Base-by-base conservation (phyloP, 2,888 invertebrate genomes). In the Ypsolopha sequella region DNA sequence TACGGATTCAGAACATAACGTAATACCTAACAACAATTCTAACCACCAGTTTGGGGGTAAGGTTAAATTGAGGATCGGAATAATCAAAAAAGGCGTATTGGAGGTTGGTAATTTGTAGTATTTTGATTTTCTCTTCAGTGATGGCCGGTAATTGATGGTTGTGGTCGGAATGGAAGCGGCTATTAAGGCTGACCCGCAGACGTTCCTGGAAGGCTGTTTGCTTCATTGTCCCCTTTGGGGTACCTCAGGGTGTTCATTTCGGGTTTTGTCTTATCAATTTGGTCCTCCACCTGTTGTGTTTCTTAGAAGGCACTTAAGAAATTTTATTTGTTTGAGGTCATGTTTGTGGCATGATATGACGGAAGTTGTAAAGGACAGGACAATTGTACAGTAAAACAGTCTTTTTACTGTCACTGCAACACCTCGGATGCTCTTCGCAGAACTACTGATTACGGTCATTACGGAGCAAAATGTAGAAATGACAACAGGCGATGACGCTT, bases 81-180 rank as follows among this genome's bases (percentile, higher is more conserved):
- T 58, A 50, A 36, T 54, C 51, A 49, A 55, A 68, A 70, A 73
- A 66, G 34, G 33, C 11, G 45, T 50, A 48, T 53, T 49, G 47
- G 50, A 49, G 48, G 57, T 66, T 34, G 51, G 66, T 79, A 80
- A 81, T 81, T 78, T 78, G 76, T 76, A 69, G 74, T 78, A 73
- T 76, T 79, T 80, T 76, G 79, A 75, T 76, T 76, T 48, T 48
- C 35, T 50, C 52, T 39, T 44, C 36, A 35, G 69, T 73, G 77
- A 78, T 79, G 78, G 72, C 68, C 64, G 61, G 70, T 80, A 80
- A 81, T 80, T 80, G 70, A 58, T 61, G 74, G 78, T 70, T 75
- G 62, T 60, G 53, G 43, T 13, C 36, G 33, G 48, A 52, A 50
- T 54, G 60, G 60, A 55, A 53, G 64, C 60, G 60, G 70, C 70